These are phyloP conservation scores for Aleadryas rufinucha DNA, from an alignment of 2,113 vertebrate genomes.

Conservation along the genomic window DNA sequence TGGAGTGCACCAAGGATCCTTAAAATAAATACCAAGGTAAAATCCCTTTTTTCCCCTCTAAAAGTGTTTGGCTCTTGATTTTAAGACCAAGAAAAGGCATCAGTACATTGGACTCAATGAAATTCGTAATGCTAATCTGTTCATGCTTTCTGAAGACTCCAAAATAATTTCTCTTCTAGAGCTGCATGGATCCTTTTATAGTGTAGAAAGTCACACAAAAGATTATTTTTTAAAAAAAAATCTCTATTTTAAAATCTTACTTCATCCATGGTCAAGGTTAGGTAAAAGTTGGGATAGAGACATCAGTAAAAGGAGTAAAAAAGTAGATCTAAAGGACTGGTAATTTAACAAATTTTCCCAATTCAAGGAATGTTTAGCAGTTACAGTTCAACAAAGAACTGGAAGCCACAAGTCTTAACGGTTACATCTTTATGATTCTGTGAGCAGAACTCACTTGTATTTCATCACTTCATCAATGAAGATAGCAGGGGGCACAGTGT, in stretches of 20 bases:
- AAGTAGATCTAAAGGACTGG: background rate
- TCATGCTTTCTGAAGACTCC: background rate
- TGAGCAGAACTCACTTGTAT: background rate
- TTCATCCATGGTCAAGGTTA: background rate
- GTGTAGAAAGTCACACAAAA: background rate
- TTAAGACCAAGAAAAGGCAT: too few relatives aligned
- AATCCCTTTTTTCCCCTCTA: too few relatives aligned
- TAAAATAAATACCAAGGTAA: too few relatives aligned
- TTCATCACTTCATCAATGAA: background rate
- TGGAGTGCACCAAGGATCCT: too few relatives aligned
- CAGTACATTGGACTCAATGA: background rate
- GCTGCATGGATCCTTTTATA: background rate
- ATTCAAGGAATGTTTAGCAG: background rate
- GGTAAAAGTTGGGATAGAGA: background rate
- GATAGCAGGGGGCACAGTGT: accelerated
- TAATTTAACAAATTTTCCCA: background rate
- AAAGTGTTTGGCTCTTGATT: too few relatives aligned
- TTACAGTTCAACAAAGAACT: background rate
- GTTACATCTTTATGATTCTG: background rate
- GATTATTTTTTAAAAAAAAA: background rate
- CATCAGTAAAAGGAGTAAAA: background rate
- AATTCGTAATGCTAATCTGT: background rate
- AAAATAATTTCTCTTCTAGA: background rate
- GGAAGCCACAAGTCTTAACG: background rate
- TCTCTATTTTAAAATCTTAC: background rate